Base-by-base conservation (phyloP, 2,113 vertebrate species). In the Nerophis ophidion region DNA sequence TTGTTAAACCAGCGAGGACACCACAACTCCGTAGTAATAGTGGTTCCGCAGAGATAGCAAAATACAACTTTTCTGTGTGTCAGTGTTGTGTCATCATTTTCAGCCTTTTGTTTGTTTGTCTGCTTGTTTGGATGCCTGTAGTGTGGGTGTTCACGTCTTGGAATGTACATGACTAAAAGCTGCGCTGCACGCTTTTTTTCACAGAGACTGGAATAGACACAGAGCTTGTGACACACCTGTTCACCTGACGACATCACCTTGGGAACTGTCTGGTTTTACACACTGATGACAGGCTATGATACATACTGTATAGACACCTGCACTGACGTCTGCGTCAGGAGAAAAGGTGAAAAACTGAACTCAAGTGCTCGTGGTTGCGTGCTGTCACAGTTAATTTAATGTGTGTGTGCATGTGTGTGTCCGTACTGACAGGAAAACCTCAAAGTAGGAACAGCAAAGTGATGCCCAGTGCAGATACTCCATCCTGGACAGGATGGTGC, bases 121-220 rank as follows among this genome's bases (percentile, higher is more conserved):
- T 53, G 5, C 48, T 68, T 68, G 55, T 68, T 71, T 72, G 50
- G 68, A 64, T 73, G 65, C 55, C 47, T 72, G 40, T 11, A 16
- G n/a, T 8, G 10, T 45, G 59, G 42, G 46, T 45, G 78, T 57
- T 65, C 52, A 16, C 57, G 75, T 77, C 80, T 68, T 66, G 80
- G 81, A 81, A 83, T 83, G 67, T 0, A 7, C 53, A 61, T 83
- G 85, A 86, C 75, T 84, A 62, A 75, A 26, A 68, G 16, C 57
- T 65, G 49, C n/a, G 14, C 19, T n/a, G 36, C 62, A 54, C 8
- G 8, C 35, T 11, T 10, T 5, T 26, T 33, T 34, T 72, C 1
- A 2, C 11, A 50, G 26, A 19, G 34, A 14, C 40, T 0, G 58
- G 47, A 57, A 55, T 42, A 66, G 58, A 77, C 68, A 48, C 47